These are phyloP conservation scores for Saccostrea glomerata DNA, from an alignment of 1,140 invertebrate species.

Conservation along the genomic window DNA sequence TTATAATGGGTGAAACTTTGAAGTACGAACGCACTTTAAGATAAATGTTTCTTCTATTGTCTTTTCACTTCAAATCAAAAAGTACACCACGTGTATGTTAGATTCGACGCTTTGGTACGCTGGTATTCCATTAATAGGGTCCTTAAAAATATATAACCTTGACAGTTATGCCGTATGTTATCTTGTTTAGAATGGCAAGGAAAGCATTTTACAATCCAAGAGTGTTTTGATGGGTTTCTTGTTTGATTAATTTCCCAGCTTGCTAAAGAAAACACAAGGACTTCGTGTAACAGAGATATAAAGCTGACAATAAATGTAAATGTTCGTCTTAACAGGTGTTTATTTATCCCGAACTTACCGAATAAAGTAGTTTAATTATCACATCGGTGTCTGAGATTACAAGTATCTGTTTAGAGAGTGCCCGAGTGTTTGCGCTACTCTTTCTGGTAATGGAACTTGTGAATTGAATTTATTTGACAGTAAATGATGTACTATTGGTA, in stretches of 20 bases:
- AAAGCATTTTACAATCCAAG: not conserved
- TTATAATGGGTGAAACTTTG: no score
- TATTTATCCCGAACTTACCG: slow-evolving; percentile 12
- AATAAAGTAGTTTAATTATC: slow-evolving; percentile 15
- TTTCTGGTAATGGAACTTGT: not conserved
- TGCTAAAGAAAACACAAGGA: not conserved
- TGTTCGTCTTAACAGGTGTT: not conserved
- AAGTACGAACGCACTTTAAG: no score
- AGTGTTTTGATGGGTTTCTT: not conserved
- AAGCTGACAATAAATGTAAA: not conserved
- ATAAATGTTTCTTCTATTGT: not conserved
- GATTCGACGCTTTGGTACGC: not conserved
- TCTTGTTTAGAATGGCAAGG: not conserved
- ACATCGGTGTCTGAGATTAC: not conserved
- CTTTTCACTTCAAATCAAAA: not conserved
- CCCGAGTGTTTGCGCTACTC: not conserved
- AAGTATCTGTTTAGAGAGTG: not conserved
- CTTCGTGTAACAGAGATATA: not conserved
- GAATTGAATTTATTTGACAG: not conserved
- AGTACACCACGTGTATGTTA: not conserved
- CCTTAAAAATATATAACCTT: not conserved
- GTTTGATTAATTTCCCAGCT: slow-evolving; percentile 26
- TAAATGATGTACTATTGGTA: no score
- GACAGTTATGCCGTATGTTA: not conserved
- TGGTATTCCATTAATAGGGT: not conserved